Evolutionary conservation across 2,888 invertebrate genomes (phyloP), one percentile per base, ranked within the genome.

Genomic region (Euzophera pinguis): DNA sequence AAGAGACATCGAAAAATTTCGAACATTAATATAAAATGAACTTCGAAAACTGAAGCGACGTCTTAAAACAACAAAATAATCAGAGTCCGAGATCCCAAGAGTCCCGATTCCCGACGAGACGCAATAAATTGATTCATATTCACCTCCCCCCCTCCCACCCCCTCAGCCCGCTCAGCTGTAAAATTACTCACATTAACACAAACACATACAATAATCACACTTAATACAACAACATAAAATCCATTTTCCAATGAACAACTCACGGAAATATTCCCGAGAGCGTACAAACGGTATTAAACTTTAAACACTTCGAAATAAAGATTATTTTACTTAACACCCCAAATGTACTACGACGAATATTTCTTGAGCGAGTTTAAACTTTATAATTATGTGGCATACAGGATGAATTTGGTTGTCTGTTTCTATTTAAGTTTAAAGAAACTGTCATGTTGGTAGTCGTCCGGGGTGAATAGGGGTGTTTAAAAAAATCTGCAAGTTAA

Each of bases 41-140:
- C 22, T 22, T 35, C 17, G 35, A 48, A 48, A 35, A 35, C 37
- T 17, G 35, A 32, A 27, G 38, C 14, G 16, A 39, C 39, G 39
- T 39, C 39, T 50, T 35, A 35, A 51, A 51, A 51, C 43, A 43
- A 43, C 43, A 37, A 43, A 51, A 51, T 51, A 51, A 45, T 37
- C 35, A 37, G 34, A 37, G 27, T 50, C 6, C 8, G 35, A 32
- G 17, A 37, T 51, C 37, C 43, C 43, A 13, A 2, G 35, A 22
- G 42, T 6, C 51, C 35, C 27, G 13, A 32, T 34, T 47, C 16
- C 39, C 42, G 50, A 12, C 42, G 51, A 34, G 35, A 35, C 58
- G 60, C 64, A 61, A 68, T 73, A 77, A 77, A 78, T 78, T 75
- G 75, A 78, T 78, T 78, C 75, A 73, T 66, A 63, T 65, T 65